Evolutionary conservation across 2,113 vertebrate genomes (phyloP).

Genomic region (Forbesichthys agassizii): DNA sequence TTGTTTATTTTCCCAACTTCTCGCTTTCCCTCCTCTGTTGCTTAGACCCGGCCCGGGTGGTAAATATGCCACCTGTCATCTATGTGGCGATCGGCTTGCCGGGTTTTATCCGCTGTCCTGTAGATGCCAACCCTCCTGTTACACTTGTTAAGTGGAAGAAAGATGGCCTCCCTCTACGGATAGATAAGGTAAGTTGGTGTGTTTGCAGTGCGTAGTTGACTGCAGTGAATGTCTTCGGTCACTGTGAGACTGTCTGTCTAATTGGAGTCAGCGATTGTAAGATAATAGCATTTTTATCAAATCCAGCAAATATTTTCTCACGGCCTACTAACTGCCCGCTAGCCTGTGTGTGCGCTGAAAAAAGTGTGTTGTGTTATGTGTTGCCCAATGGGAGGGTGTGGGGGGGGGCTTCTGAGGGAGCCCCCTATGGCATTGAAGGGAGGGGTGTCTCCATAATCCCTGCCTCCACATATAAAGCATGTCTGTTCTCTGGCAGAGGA

Average conservation of each 20-base stretch:
- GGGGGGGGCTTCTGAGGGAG: too few relatives aligned
- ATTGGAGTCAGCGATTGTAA: background rate
- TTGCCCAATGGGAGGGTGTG: too few relatives aligned
- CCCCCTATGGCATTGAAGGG: too few relatives aligned
- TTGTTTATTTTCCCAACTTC: background rate
- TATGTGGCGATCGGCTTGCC: constrained; percentile 94
- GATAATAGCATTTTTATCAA: too few relatives aligned
- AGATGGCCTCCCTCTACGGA: constrained; percentile 90
- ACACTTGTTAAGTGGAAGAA: constrained; percentile 97
- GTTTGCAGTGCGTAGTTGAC: background rate
- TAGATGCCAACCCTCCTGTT: constrained; percentile 91
- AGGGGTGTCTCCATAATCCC: too few relatives aligned
- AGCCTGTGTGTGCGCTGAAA: too few relatives aligned
- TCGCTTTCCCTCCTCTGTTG: background rate
- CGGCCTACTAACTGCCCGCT: too few relatives aligned
- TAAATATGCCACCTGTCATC: constrained; percentile 96
- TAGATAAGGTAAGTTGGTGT: constrained; percentile 85
- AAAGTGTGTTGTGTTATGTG: too few relatives aligned
- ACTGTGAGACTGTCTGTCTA: background rate
- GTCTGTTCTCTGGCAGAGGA: too few relatives aligned
- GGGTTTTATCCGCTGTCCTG: constrained; percentile 94
- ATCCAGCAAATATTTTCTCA: too few relatives aligned
- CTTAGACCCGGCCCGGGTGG: constrained; percentile 92
- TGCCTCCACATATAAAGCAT: too few relatives aligned
- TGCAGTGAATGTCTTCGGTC: background rate